These are phyloP conservation scores for Dendroctonus valens DNA, from an alignment of 1,140 invertebrate genomes.

Conservation along the genomic window DNA sequence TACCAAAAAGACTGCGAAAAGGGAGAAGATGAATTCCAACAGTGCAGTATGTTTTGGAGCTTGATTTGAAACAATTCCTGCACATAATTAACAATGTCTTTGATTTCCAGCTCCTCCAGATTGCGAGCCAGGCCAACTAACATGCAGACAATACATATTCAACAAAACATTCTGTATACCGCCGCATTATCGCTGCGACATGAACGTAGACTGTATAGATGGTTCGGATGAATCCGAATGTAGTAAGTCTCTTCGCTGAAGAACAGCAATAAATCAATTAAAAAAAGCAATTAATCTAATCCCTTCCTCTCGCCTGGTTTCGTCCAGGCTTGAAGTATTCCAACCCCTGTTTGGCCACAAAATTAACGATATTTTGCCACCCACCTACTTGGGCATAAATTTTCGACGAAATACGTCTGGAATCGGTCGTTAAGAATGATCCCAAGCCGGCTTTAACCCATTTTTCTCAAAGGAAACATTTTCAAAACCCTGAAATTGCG, in stretches of 20 bases:
- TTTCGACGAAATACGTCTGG: too few relatives aligned
- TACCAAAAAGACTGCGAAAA: constrained; percentile 87
- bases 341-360: too few relatives aligned
- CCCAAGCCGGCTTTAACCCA: too few relatives aligned
- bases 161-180: constrained; percentile 93
- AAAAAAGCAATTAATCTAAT: too few relatives aligned
- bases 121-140: constrained; percentile 80
- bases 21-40: constrained; percentile 86
- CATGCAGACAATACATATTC: constrained; percentile 87
- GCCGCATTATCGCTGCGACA: constrained; percentile 86
- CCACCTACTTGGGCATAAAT: too few relatives aligned
- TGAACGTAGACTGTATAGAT: constrained; percentile 89
- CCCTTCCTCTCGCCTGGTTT: too few relatives aligned
- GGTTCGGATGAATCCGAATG: constrained; percentile 91
- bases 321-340: too few relatives aligned
- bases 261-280: too few relatives aligned
- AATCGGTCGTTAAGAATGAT: too few relatives aligned
- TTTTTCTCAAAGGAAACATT: too few relatives aligned
- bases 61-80: not conserved
- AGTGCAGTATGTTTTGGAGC: constrained; percentile 72
- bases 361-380: too few relatives aligned
- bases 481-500: too few relatives aligned
- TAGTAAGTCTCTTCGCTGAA: constrained; percentile 68
- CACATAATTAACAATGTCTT: not conserved
- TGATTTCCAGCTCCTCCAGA: constrained; percentile 80